Base-by-base conservation (phyloP, 2,113 vertebrate species). In the Nothoprocta perdicaria region DNA sequence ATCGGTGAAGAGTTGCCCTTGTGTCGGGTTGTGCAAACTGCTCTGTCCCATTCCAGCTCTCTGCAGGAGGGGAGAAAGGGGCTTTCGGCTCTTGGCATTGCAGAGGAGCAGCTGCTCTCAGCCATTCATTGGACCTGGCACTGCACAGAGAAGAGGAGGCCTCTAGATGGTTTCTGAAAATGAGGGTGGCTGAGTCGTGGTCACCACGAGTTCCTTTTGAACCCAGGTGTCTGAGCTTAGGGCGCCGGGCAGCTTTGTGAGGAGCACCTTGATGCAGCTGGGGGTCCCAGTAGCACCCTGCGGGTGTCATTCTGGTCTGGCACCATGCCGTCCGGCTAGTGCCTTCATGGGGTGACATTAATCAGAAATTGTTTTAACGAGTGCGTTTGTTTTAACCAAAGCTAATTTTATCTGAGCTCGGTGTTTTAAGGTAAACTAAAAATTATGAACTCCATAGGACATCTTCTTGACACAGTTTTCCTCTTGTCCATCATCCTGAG, bases 1-100 rank as follows among this genome's bases (percentile, higher is more conserved):
- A 4, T 55, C 41, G 52, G 58, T 5, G 8, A 35, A 55, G 69
- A 53, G n/a, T 5, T 50, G 61, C 11, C 22, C 6, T 22, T 23
- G 1, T 31, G 27, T 22, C 5, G 0, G 18, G 35, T 27, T 31
- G 7, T 1, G 6, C 15, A 46, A 41, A 35, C 33, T 3, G 55
- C 31, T n/a, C n/a, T n/a, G 41, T 24, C 33, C 57, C 26, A 29
- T 35, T n/a, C 3, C 1, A 17, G n/a, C 57, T 12, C 31, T 27
- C 22, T 33, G 57, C 19, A 61, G 58, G 68, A 40, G 18, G 35
- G 55, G 63, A 15, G 41, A 16, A 13, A 50, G 83, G 35, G 77
- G 14, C 8, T 58, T 63, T 38, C 10, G 48, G 3, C 19, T 19
- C 58, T 16, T 15, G 13, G 11, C 38, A 21, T 55, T 55, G 7